These are phyloP conservation scores for Vidua chalybeata DNA, from an alignment of 2,113 vertebrate genomes.

Conservation along the genomic window DNA sequence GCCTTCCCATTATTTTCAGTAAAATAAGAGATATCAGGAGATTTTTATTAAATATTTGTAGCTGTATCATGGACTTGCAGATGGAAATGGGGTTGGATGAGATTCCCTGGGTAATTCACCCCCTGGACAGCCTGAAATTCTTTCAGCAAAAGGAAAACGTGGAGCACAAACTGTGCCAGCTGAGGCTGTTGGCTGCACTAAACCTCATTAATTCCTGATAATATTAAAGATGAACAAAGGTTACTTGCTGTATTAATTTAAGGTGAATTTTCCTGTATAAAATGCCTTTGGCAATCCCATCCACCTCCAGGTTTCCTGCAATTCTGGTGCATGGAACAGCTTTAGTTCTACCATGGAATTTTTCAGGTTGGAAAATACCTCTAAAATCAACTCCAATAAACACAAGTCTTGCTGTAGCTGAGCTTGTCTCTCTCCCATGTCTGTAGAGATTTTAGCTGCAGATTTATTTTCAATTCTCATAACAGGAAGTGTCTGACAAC, in stretches of 20 bases:
- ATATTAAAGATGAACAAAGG: background rate
- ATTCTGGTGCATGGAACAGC: rapidly evolving
- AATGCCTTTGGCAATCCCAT: background rate
- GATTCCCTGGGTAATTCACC: background rate
- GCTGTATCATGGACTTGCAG: background rate
- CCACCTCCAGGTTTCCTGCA: background rate
- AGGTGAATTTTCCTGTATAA: background rate
- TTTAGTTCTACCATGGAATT: background rate
- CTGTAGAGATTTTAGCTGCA: background rate
- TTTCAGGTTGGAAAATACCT: background rate
- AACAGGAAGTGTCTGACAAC: background rate
- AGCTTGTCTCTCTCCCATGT: background rate
- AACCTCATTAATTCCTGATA: background rate
- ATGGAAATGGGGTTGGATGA: background rate
- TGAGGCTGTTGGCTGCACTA: background rate
- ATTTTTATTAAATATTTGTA: background rate
- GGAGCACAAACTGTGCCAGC: background rate
- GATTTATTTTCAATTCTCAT: background rate
- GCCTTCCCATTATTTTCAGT: background rate
- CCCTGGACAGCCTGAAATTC: background rate
- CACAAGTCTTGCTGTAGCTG: background rate
- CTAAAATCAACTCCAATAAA: background rate
- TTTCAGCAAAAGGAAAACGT: background rate
- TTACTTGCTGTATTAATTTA: background rate
- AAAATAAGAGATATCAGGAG: background rate